phyloP scores from a whole-genome alignment of 2,797 vertebrate species.

The Florisuga fusca region DNA sequence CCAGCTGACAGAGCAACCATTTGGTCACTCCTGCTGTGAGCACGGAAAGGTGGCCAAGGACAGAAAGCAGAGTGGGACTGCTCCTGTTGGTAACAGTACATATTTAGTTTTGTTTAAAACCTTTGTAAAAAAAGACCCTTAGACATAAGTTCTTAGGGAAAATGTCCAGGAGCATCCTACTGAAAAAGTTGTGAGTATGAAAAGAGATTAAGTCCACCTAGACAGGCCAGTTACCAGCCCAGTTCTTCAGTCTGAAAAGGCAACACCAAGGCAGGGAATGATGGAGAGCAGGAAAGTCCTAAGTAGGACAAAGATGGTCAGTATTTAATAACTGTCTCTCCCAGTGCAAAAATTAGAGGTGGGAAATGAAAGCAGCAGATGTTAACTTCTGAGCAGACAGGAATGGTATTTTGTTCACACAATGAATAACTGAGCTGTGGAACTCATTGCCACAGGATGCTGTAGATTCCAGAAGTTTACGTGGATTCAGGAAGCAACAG shows the following conservation, averaged over 20 bases:
- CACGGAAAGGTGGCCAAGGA: background rate
- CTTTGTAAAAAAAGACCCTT: background rate
- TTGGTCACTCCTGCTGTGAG: background rate
- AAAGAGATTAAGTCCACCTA: background rate
- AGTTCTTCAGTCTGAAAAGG: background rate
- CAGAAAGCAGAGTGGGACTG: background rate
- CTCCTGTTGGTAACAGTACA: background rate
- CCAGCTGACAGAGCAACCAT: background rate
- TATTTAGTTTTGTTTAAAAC: background rate
- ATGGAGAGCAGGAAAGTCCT: background rate
- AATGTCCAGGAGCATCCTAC: background rate
- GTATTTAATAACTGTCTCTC: background rate
- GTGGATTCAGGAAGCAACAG: background rate
- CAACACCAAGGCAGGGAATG: background rate
- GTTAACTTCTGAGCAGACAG: background rate
- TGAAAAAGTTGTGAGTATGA: background rate
- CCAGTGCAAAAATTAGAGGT: background rate
- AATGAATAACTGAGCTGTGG: background rate
- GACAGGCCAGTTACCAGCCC: background rate
- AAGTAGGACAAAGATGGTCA: background rate
- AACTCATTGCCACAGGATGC: slow-evolving; percentile 10
- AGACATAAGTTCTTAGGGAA: background rate
- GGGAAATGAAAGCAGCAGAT: slow-evolving; percentile 46
- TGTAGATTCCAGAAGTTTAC: background rate
- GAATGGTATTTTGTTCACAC: background rate